Percentiles rank a stretch among this genome's conserved stretches.
Evolutionary conservation across 2,113 vertebrate genomes (phyloP).

Genomic region (crab-eating macaque (Macaca fascicularis)): T2T-MFA8v1.1 NC_088385.1:29713501-29714000

Average conservation of each 20-base stretch:
- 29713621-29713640: not conserved
- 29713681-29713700: not conserved
- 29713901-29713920: conserved; percentile 94
- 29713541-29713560: not conserved
- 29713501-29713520: not conserved
- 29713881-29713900: conserved; percentile 96
- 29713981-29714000: not conserved
- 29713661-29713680: conserved; percentile 23
- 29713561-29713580: not conserved
- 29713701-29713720: not conserved
- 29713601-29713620: not conserved
- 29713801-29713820: not conserved
- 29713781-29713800: not conserved
- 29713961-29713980: conserved; percentile 41
- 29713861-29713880: conserved; percentile 99
- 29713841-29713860: conserved; percentile 96
- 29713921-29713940: conserved; percentile 94
- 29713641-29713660: not conserved
- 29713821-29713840: not conserved
- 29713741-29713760: not conserved
- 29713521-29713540: not conserved
- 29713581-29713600: not conserved
- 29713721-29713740: not conserved
- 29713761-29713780: not conserved
- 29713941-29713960: conserved; percentile 94